Conservation (phyloP, 2,113 vertebrate genomes). For the Conger conger region DNA sequence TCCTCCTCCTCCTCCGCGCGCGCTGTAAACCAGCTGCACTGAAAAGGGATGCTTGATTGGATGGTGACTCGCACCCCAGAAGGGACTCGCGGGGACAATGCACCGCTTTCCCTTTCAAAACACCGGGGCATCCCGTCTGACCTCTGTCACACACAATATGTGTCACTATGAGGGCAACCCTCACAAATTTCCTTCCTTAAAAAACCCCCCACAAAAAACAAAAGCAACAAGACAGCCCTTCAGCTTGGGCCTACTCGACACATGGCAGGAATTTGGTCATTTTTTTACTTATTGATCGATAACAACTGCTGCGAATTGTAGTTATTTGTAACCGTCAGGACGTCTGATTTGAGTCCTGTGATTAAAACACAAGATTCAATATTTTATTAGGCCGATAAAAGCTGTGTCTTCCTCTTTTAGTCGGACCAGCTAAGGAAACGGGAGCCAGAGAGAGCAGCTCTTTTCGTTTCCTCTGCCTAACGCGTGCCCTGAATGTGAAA, state of each 20-base stretch:
- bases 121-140: conserved; percentile 66
- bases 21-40: conserved; percentile 73
- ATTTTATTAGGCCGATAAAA: neutral
- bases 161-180: conserved; percentile 55
- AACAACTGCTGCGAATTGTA: neutral
- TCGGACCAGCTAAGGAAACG: neutral
- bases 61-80: conserved; percentile 74
- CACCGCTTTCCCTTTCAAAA: conserved; percentile 64
- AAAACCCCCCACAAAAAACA: conserved; percentile 17
- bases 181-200: conserved; percentile 35
- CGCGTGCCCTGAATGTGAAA: conserved; percentile 16
- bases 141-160: conserved; percentile 67
- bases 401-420: neutral
- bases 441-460: neutral
- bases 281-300: neutral
- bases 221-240: neutral
- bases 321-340: neutral
- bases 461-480: conserved; percentile 3
- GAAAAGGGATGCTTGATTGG: conserved; percentile 77
- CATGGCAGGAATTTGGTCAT: neutral
- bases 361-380: neutral
- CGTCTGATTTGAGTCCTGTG: neutral
- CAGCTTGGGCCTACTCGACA: neutral
- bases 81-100: conserved; percentile 72
- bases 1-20: conserved; percentile 58